phyloP scores from a whole-genome alignment of 2,888 invertebrate genomes.

The Drosophila prolongata region DNA sequence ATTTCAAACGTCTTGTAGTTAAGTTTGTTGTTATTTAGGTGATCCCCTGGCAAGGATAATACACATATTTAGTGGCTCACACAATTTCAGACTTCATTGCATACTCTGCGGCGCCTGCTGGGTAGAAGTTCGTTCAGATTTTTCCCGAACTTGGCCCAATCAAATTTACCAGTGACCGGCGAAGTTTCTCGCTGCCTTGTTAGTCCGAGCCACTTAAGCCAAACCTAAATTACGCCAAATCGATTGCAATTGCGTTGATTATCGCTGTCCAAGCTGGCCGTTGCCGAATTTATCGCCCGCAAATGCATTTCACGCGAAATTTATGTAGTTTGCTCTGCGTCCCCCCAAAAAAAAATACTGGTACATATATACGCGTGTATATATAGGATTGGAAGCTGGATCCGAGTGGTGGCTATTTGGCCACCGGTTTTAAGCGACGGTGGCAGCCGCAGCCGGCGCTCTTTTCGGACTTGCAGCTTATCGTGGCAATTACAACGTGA shows the following conservation, averaged over 20 bases:
- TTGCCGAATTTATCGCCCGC: conserved; percentile 76
- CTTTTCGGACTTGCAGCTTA: conserved; percentile 57
- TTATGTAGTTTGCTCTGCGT: conserved; percentile 69
- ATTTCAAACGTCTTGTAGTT: too few species aligned
- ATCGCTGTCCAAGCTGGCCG: conserved; percentile 66
- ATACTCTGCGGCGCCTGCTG: conserved; percentile 7
- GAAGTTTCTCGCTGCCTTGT: conserved; percentile 52
- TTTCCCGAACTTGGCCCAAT: conserved; percentile 47
- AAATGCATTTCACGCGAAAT: conserved; percentile 79
- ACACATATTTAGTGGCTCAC: too few species aligned
- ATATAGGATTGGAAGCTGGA: conserved; percentile 43
- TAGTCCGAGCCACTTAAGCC: conserved; percentile 69
- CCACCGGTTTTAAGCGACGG: conserved; percentile 75
- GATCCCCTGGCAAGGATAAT: too few species aligned
- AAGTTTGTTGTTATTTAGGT: too few species aligned
- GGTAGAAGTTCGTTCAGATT: conserved; percentile 6
- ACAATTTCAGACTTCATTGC: neutral
- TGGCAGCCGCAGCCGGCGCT: conserved; percentile 33
- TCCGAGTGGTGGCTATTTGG: conserved; percentile 47
- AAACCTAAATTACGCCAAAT: conserved; percentile 77
- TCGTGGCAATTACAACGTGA: conserved; percentile 76
- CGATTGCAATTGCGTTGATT: conserved; percentile 80
- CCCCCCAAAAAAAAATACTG: conserved; percentile 48
- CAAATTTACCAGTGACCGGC: conserved; percentile 37
- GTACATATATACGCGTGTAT: conserved; percentile 18